Evolutionary conservation across 2,797 vertebrate genomes (phyloP).

Genomic region (Hemitrygon akajei): DNA sequence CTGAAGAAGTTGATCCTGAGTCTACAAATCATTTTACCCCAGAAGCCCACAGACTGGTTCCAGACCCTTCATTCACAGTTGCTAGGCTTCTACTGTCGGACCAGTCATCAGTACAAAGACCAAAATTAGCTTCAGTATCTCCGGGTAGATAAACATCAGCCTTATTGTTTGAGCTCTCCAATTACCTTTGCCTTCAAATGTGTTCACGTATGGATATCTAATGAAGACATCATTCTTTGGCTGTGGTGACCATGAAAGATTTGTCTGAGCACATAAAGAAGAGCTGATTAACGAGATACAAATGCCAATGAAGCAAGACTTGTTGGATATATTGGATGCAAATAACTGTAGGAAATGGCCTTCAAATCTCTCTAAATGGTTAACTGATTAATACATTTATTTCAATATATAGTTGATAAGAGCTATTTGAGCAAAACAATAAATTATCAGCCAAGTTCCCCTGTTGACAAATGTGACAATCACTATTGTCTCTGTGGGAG

Average conservation of each 20-base stretch:
- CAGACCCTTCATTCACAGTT: neutral
- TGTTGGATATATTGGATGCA: neutral
- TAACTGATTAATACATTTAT: neutral
- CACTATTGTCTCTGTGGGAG: neutral
- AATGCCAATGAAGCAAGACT: neutral
- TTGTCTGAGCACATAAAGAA: neutral
- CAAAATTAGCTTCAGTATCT: neutral
- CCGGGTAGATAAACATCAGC: too few relatives aligned
- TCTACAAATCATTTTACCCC: neutral
- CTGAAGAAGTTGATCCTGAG: too few relatives aligned
- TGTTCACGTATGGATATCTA: neutral
- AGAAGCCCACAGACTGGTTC: too few relatives aligned
- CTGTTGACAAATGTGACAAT: neutral
- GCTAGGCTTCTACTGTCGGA: too few relatives aligned
- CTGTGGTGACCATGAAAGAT: neutral
- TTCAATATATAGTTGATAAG: neutral
- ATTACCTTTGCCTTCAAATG: neutral
- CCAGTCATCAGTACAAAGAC: neutral
- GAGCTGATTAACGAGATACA: neutral
- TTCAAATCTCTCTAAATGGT: neutral
- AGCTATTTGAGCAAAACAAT: neutral
- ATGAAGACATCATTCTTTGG: neutral
- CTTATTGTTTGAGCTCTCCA: neutral
- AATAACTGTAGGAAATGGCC: neutral
- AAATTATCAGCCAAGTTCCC: too few relatives aligned